phyloP scores from a whole-genome alignment of 2,113 vertebrate genomes.

The Noturus placidus region DNA sequence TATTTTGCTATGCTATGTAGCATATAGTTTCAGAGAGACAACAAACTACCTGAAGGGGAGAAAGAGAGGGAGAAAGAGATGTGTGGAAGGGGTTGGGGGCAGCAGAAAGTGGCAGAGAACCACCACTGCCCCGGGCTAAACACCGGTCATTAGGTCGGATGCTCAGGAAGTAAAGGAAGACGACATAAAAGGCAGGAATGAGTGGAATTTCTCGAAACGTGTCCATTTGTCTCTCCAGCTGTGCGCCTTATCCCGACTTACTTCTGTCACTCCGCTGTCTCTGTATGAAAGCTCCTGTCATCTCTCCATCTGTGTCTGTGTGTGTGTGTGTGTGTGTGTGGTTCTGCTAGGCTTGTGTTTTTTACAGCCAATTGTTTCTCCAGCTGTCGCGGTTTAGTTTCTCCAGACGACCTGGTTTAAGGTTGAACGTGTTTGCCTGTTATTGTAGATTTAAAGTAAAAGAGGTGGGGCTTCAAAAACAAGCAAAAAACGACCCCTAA shows the following conservation, averaged over 20 bases:
- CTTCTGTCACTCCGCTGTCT: not conserved
- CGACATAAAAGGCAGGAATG: constrained; percentile 63
- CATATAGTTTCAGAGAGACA: not conserved
- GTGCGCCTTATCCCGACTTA: constrained; percentile 1
- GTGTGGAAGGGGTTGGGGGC: constrained; percentile 8
- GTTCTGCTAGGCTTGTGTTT: not conserved
- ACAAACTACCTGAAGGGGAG: not conserved
- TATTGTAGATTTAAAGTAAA: not conserved
- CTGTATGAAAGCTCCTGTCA: constrained; percentile 8
- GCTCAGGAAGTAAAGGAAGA: constrained; percentile 52
- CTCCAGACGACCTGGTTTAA: not conserved
- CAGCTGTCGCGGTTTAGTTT: not conserved
- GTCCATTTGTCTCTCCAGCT: constrained; percentile 23
- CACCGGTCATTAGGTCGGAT: constrained; percentile 42
- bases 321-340: not conserved
- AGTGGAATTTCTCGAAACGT: constrained; percentile 61
- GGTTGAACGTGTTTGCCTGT: not conserved
- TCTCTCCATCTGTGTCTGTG: not conserved
- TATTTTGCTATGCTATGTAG: not conserved
- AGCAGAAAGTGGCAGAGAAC: constrained; percentile 29
- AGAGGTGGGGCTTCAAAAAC: not conserved
- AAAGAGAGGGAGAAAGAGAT: not conserved
- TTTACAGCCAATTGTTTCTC: constrained; percentile 10
- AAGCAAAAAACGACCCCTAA: not conserved
- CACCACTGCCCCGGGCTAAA: constrained; percentile 55